Evolutionary conservation across 1,140 invertebrate species (phyloP).

Genomic region (Phocides pigmalion): DNA sequence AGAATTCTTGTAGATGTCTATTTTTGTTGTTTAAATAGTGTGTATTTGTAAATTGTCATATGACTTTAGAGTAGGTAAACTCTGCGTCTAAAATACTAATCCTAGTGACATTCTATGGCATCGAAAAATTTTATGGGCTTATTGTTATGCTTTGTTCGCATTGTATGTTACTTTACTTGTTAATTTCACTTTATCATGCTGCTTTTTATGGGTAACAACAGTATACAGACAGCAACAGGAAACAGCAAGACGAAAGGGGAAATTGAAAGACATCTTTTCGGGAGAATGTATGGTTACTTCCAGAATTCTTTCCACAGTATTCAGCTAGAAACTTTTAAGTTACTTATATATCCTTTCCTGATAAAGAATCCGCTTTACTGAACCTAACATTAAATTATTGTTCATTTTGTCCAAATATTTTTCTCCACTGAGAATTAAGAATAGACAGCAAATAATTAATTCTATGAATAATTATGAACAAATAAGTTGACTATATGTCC

Average conservation of each 20-base stretch:
- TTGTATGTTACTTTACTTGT: conserved; percentile 76
- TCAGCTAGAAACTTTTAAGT: conserved; percentile 70
- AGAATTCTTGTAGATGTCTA: conserved; percentile 56
- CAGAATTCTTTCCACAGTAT: conserved; percentile 78
- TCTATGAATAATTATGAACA: background rate
- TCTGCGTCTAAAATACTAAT: conserved; percentile 32
- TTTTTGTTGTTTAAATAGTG: conserved; percentile 44
- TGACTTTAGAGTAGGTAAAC: conserved; percentile 38
- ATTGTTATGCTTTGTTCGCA: conserved; percentile 79
- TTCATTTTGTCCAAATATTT: conserved; percentile 16
- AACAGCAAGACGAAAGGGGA: conserved; percentile 88
- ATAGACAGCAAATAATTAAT: background rate
- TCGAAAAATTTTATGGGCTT: conserved; percentile 68
- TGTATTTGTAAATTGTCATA: conserved; percentile 38
- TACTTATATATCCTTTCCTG: conserved; percentile 55
- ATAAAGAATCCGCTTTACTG: conserved; percentile 37
- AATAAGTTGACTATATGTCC: background rate
- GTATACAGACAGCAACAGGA: conserved; percentile 89
- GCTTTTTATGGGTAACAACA: conserved; percentile 86
- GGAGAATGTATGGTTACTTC: conserved; percentile 88
- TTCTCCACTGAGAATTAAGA: background rate
- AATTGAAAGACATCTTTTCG: conserved; percentile 90
- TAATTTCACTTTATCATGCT: conserved; percentile 85
- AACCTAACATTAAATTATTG: conserved; percentile 21
- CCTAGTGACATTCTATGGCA: conserved; percentile 58